Conservation (phyloP, 2,888 invertebrate species). For the Tethea ocularis region DNA sequence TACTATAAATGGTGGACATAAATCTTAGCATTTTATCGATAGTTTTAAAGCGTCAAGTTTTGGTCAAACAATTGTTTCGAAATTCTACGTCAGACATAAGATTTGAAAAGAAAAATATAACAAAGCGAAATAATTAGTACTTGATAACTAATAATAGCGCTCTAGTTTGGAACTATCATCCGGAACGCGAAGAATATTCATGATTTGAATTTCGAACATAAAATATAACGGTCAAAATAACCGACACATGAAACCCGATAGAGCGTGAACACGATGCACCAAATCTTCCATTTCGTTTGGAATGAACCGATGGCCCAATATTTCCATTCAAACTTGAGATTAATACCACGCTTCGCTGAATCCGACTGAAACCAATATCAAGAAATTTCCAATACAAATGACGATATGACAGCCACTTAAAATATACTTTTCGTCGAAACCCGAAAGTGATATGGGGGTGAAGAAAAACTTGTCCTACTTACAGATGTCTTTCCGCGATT, state of each 20-base stretch:
- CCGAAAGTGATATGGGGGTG: constrained; percentile 15
- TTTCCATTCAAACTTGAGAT: constrained; percentile 43
- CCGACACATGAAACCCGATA: not conserved
- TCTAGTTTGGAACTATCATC: no score
- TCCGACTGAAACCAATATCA: constrained; percentile 30
- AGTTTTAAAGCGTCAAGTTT: no score
- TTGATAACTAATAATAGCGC: no score
- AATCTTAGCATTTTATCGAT: no score
- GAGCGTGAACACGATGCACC: not conserved
- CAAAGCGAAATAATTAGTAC: no score
- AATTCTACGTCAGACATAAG: no score
- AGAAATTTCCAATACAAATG: constrained; percentile 36
- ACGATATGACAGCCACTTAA: constrained; percentile 41
- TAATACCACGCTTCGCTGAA: constrained; percentile 41
- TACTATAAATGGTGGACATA: no score
- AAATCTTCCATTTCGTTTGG: constrained; percentile 11
- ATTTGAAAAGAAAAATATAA: no score
- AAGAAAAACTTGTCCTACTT: constrained; percentile 18
- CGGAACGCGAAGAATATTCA: not conserved
- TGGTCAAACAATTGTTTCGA: no score
- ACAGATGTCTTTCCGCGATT: not conserved
- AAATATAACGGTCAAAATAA: not conserved
- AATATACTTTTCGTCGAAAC: constrained; percentile 26
- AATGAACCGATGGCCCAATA: constrained; percentile 28
- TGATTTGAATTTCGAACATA: not conserved